These are phyloP conservation scores for Salvator merianae DNA, from an alignment of 2,113 vertebrate species.

Conservation along the genomic window DNA sequence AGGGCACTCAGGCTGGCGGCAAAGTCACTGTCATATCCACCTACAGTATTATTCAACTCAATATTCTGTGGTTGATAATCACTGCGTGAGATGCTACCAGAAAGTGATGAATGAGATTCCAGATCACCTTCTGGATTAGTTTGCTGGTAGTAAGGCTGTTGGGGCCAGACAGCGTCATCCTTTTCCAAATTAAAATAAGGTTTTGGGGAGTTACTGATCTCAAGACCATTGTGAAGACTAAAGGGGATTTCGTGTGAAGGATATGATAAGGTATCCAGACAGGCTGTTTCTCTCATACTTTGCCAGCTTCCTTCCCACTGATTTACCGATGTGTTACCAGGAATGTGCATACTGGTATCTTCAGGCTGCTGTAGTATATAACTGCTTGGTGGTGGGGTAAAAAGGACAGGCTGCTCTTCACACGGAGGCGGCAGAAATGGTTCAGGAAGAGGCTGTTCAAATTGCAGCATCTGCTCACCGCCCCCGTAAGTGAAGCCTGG, in stretches of 20 bases:
- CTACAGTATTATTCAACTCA: constrained; percentile 17
- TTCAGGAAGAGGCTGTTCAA: constrained; percentile 5
- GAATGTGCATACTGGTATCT: background rate
- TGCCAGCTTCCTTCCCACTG: background rate
- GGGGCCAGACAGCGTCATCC: constrained; percentile 30
- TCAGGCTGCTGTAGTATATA: background rate
- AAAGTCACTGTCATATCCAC: constrained; percentile 8
- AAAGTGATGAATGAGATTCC: constrained; percentile 24
- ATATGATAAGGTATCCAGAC: constrained; percentile 8
- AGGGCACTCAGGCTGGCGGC: constrained; percentile 4
- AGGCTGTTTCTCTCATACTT: background rate
- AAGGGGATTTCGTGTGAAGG: constrained; percentile 31
- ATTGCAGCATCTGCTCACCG: constrained; percentile 33
- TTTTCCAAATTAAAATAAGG: constrained; percentile 35
- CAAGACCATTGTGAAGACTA: background rate
- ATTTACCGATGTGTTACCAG: background rate
- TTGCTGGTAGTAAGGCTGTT: constrained; percentile 23
- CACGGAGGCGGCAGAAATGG: background rate
- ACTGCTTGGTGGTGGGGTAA: background rate
- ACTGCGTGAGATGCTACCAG: background rate
- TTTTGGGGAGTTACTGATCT: constrained; percentile 2
- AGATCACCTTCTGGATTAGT: constrained; percentile 21
- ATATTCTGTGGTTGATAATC: constrained; percentile 31
- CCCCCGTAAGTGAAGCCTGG: constrained; percentile 13
- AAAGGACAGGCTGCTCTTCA: background rate